A percentile compares a stretch with the other conserved stretches of the same genome.
Conservation (phyloP, 1,140 invertebrate genomes). For the Cotesia typhae region DNA sequence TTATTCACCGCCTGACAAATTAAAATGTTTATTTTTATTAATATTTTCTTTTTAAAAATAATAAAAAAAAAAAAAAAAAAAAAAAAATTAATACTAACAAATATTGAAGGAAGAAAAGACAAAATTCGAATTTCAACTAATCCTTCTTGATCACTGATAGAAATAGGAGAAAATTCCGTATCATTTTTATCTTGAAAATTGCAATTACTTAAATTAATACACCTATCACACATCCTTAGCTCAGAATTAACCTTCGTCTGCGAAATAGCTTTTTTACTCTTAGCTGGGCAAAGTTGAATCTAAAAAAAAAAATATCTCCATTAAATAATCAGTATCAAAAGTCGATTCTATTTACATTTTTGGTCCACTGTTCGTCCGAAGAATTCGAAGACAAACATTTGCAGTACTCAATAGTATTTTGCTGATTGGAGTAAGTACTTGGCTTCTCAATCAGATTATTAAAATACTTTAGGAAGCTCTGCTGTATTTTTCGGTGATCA, state of each 20-base stretch:
- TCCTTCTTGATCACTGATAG: conserved; percentile 45
- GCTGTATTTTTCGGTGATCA: background rate
- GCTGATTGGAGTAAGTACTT: too few relatives aligned
- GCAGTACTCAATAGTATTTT: too few relatives aligned
- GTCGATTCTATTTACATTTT: too few relatives aligned
- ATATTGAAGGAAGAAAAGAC: conserved; percentile 48
- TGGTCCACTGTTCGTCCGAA: too few relatives aligned
- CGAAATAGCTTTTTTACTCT: too few relatives aligned
- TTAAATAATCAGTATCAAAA: too few relatives aligned
- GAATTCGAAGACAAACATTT: too few relatives aligned
- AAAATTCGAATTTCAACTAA: conserved; percentile 54
- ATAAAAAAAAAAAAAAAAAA: conserved; percentile 18
- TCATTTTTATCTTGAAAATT: background rate
- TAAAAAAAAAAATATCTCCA: too few relatives aligned
- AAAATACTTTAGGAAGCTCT: background rate
- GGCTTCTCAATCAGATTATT: too few relatives aligned
- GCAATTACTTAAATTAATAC: background rate
- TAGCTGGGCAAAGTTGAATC: too few relatives aligned
- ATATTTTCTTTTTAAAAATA: too few relatives aligned
- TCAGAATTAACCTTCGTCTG: background rate
- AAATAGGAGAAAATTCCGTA: conserved; percentile 25
- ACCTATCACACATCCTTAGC: background rate
- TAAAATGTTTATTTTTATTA: conserved; percentile 14
- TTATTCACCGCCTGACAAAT: conserved; percentile 45
- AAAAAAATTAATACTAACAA: conserved; percentile 44